Percentiles rank a stretch among this genome's conserved stretches.
Evolutionary conservation across 2,113 vertebrate genomes (phyloP).

Genomic region (Micronisus gabar): DNA sequence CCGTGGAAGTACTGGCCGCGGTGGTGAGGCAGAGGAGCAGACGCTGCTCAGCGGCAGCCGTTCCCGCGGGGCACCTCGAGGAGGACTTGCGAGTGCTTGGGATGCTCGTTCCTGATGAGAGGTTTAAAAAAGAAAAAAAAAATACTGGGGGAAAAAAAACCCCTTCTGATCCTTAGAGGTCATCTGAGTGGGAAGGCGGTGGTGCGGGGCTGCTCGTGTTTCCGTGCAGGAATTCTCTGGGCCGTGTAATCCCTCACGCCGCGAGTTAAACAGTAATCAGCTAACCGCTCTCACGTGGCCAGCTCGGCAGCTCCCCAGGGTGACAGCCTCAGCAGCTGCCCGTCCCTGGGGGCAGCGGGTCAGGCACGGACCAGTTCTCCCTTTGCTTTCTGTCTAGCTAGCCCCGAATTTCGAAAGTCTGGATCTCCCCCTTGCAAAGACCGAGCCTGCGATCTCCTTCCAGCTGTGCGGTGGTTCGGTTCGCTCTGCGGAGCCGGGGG

Average conservation of each 20-base stretch:
- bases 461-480: neutral
- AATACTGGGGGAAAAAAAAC: neutral
- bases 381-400: neutral
- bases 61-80: neutral
- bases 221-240: conserved; percentile 48
- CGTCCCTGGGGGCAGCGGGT: neutral
- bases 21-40: neutral
- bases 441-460: accelerated
- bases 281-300: conserved; percentile 9
- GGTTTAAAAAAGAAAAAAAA: neutral
- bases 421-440: neutral
- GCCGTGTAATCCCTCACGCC: conserved; percentile 28
- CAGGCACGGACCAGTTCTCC: neutral
- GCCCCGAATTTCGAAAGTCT: neutral
- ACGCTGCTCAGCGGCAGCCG: neutral
- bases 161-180: conserved; percentile 32
- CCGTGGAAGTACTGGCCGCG: neutral
- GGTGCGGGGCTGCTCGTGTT: neutral
- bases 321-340: accelerated
- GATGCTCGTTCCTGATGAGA: neutral
- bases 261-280: conserved; percentile 58
- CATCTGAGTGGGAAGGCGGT: neutral
- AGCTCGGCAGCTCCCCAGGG: neutral
- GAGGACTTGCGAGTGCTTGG: neutral
- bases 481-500: neutral